A percentile compares a stretch with the other conserved stretches of the same genome.
Evolutionary conservation across 2,113 vertebrate genomes (phyloP).

Genomic region (Oreocharis arfaki): DNA sequence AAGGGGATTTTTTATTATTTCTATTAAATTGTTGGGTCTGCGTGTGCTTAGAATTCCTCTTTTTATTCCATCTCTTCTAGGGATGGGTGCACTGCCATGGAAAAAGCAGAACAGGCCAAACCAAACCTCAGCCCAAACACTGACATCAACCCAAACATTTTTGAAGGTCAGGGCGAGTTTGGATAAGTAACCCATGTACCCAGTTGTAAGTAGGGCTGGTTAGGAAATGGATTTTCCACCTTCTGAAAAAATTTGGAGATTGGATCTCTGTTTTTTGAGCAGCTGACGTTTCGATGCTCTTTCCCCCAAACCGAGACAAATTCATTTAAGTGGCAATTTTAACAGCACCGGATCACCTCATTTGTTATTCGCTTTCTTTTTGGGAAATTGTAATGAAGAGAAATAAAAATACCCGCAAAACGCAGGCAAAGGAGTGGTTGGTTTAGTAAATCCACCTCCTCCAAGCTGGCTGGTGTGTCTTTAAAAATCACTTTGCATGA

Average conservation of each 20-base stretch:
- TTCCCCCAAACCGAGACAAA: not conserved
- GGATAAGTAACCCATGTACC: constrained; percentile 57
- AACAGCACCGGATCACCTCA: not conserved
- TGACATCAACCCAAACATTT: constrained; percentile 64
- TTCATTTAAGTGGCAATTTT: not conserved
- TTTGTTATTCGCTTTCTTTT: not conserved
- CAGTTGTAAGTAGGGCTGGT: constrained; percentile 55
- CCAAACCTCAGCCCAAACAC: constrained; percentile 66
- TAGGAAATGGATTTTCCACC: constrained; percentile 64
- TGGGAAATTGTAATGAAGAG: not conserved
- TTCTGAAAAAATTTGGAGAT: constrained; percentile 1
- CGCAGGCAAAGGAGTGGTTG: not conserved
- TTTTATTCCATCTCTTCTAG: constrained; percentile 51
- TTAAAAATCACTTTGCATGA: not conserved
- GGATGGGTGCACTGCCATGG: constrained; percentile 36
- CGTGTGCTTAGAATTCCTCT: not conserved
- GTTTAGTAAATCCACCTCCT: not conserved
- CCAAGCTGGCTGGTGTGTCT: not conserved
- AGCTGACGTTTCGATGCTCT: not conserved
- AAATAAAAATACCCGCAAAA: not conserved
- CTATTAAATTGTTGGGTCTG: not conserved
- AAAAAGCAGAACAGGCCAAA: constrained; percentile 50
- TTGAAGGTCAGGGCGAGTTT: constrained; percentile 61
- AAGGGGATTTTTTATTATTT: not conserved
- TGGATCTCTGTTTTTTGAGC: not conserved